Evolutionary conservation across 2,797 vertebrate species (phyloP).

Genomic region (Pangasius krempfi): DNA sequence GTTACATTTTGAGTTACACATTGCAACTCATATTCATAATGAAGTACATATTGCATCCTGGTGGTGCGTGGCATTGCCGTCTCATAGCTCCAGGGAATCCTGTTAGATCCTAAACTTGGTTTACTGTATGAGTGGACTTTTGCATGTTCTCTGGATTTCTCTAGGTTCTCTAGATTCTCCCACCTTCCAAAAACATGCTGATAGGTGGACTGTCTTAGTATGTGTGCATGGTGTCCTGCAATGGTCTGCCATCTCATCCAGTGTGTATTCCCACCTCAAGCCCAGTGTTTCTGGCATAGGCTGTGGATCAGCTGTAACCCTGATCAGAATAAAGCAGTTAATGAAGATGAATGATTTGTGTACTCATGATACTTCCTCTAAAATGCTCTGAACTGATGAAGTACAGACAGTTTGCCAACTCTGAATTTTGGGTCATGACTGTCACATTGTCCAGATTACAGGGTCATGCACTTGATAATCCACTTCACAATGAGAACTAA

Average conservation of each 20-base stretch:
- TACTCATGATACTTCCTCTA: neutral
- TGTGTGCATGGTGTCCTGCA: neutral
- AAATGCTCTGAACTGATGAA: neutral
- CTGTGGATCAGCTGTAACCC: neutral
- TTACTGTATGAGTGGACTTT: neutral
- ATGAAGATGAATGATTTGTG: neutral
- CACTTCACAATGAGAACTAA: constrained; percentile 18
- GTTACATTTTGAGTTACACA: neutral
- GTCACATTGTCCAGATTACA: constrained; percentile 12
- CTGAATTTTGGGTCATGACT: neutral
- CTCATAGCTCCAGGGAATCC: neutral
- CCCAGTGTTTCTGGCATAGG: neutral
- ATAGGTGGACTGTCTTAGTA: neutral
- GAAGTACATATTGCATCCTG: neutral
- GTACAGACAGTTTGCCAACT: constrained; percentile 8
- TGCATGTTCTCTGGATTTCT: neutral
- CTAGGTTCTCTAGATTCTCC: neutral
- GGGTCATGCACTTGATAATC: constrained; percentile 24
- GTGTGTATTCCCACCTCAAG: neutral
- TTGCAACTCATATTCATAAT: neutral
- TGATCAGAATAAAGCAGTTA: neutral
- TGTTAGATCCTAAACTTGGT: neutral
- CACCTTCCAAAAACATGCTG: neutral
- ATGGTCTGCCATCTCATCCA: neutral
- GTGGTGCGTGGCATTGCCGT: neutral